Percentiles rank a stretch among this genome's conserved stretches.
Conservation (phyloP, 2,797 vertebrate species). For the Oreortyx pictus region DNA sequence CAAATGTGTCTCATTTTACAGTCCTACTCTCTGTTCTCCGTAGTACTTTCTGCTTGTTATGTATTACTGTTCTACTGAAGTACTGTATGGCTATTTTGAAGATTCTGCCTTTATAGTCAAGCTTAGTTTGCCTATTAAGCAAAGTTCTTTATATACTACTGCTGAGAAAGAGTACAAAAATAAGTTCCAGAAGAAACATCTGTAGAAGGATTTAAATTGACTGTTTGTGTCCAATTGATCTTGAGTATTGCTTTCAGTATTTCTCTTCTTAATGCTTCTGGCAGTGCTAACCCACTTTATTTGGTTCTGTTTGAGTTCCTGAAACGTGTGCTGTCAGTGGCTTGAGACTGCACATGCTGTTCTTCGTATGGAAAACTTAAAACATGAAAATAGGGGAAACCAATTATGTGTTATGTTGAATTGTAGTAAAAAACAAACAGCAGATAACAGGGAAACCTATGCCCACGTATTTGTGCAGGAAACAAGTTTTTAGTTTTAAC, state of each 20-base stretch:
- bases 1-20: neutral
- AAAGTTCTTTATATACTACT: neutral
- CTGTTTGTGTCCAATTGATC: neutral
- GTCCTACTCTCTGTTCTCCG: neutral
- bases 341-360: neutral
- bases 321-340: neutral
- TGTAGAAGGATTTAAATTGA: neutral
- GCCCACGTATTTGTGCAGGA: neutral
- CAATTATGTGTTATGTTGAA: neutral
- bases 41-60: neutral
- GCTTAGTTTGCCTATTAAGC: neutral
- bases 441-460: neutral
- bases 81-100: neutral
- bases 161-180: neutral
- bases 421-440: neutral
- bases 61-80: slow-evolving; percentile 13
- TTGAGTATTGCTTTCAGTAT: neutral
- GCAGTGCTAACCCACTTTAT: neutral
- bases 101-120: slow-evolving; percentile 10
- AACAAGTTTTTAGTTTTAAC: neutral
- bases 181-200: neutral
- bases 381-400: neutral
- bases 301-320: neutral
- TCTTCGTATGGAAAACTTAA: neutral
- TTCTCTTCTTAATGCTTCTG: neutral